Evolutionary conservation across 2,888 invertebrate species (phyloP).

Genomic region (Eumerus sabulonum): DNA sequence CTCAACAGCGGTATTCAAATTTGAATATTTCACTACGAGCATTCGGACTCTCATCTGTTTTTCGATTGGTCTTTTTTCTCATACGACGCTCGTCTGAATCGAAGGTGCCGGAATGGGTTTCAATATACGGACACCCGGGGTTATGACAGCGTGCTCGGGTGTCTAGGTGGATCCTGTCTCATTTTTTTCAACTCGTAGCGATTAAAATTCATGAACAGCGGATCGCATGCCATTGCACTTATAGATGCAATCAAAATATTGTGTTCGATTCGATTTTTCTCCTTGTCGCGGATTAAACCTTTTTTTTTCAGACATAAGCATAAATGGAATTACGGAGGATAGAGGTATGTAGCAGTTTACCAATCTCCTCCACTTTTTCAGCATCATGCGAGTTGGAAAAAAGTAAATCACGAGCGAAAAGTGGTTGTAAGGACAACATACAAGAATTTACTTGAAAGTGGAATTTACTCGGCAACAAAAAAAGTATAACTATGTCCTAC

Average conservation of each 20-base stretch:
- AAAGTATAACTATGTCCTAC: too few species aligned
- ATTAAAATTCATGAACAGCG: constrained; percentile 60
- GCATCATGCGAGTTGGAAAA: constrained; percentile 1
- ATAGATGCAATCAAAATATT: constrained; percentile 29
- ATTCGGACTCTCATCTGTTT: constrained; percentile 31
- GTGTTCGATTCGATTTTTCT: constrained; percentile 2
- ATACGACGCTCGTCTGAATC: background rate
- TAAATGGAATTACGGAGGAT: constrained; percentile 14
- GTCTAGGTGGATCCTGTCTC: background rate
- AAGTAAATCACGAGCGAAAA: background rate
- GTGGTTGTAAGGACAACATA: background rate
- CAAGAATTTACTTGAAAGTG: constrained; percentile 11
- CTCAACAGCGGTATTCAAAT: constrained; percentile 38
- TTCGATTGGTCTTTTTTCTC: constrained; percentile 4
- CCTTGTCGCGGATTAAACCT: background rate
- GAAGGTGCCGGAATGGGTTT: background rate
- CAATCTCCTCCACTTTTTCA: background rate
- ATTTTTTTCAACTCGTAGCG: constrained; percentile 15
- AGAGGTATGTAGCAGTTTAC: background rate
- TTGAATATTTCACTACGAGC: constrained; percentile 27
- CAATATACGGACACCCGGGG: background rate
- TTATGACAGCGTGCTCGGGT: too few species aligned
- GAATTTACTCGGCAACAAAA: constrained; percentile 4
- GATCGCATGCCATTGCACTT: constrained; percentile 23
- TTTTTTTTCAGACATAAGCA: constrained; percentile 16